Evolutionary conservation across 2,113 vertebrate genomes (phyloP).

Genomic region (Megaptera novaeangliae): DNA sequence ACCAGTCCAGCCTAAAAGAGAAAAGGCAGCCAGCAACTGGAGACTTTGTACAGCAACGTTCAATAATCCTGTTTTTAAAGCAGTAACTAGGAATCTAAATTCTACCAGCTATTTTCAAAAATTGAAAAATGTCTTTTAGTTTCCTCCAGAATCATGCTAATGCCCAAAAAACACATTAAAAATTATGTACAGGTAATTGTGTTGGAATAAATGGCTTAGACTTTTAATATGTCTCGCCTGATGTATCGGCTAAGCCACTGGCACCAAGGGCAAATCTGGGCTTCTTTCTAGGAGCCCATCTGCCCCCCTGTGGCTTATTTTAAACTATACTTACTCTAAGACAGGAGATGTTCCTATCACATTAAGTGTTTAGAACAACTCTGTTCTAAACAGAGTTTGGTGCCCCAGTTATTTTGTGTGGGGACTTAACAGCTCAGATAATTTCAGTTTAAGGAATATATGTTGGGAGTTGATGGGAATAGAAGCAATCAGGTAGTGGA

Average conservation of each 20-base stretch:
- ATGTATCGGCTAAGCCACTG: not conserved
- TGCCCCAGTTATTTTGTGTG: not conserved
- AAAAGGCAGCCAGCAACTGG: not conserved
- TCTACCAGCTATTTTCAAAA: conserved; percentile 11
- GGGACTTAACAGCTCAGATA: not conserved
- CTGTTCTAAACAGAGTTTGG: not conserved
- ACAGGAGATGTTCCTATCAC: not conserved
- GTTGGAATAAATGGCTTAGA: conserved; percentile 23
- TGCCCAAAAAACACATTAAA: not conserved
- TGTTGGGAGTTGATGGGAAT: not conserved
- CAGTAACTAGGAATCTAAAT: not conserved
- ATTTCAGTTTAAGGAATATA: not conserved
- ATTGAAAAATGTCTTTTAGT: not conserved
- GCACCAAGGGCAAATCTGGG: not conserved
- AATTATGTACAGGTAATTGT: not conserved
- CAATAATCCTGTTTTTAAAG: conserved; percentile 11
- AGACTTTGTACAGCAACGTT: not conserved
- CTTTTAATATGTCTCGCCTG: conserved; percentile 18
- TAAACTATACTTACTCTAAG: not conserved
- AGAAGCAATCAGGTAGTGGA: not conserved
- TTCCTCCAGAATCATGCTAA: not conserved
- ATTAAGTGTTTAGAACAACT: not conserved
- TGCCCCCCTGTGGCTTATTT: not conserved
- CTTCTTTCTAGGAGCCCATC: not conserved
- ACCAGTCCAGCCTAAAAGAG: not conserved